Conservation (phyloP, 2,113 vertebrate genomes). For the Trochalopteron elliotii region DNA sequence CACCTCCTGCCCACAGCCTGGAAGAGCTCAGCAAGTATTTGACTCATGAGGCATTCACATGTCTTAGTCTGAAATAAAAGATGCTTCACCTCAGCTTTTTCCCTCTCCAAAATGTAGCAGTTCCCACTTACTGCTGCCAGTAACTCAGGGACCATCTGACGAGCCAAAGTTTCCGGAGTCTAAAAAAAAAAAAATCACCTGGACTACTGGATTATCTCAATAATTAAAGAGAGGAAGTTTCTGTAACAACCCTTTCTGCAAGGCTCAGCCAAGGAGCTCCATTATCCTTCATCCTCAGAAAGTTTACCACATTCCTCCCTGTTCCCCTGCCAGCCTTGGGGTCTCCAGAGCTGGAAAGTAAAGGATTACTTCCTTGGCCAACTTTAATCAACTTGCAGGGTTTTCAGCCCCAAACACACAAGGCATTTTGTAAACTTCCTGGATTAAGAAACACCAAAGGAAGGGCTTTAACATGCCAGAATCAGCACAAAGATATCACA, state of each 20-base stretch:
- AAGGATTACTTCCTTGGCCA: not conserved
- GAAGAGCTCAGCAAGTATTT: not conserved
- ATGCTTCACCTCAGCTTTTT: not conserved
- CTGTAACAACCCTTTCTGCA: not conserved
- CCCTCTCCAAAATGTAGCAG: not conserved
- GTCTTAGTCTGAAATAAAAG: not conserved
- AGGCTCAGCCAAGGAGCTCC: not conserved
- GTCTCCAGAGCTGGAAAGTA: not conserved
- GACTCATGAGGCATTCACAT: not conserved
- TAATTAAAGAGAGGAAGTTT: not conserved
- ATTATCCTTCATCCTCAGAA: not conserved
- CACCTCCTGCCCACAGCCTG: not conserved
- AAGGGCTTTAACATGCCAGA: constrained; percentile 42
- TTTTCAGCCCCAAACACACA: constrained; percentile 25
- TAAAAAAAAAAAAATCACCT: not conserved
- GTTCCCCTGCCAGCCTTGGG: not conserved
- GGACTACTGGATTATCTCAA: not conserved
- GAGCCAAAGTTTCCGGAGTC: not conserved
- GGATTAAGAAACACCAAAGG: constrained; percentile 43
- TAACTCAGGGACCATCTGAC: not conserved
- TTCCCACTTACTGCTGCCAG: not conserved
- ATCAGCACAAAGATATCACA: constrained; percentile 50
- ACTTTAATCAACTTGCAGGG: not conserved
- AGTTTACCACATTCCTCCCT: not conserved
- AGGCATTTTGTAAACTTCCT: constrained; percentile 38